These are phyloP conservation scores for Sorex fumeus DNA, from an alignment of 2,113 vertebrate species.

Conservation along the genomic window DNA sequence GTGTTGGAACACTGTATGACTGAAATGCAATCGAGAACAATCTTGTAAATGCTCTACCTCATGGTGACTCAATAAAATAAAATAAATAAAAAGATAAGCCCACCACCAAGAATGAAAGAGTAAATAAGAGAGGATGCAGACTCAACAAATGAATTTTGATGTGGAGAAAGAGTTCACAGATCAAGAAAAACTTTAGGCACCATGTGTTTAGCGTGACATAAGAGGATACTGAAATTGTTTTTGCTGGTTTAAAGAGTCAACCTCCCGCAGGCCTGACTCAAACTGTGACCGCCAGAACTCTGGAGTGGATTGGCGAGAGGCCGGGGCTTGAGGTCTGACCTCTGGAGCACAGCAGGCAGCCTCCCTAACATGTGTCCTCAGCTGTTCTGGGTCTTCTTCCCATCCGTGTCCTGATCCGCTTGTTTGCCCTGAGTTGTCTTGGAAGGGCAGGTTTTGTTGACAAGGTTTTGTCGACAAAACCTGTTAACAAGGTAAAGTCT, in stretches of 20 bases:
- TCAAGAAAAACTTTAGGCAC: slow-evolving; percentile 13
- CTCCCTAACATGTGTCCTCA: accelerated
- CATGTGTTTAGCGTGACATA: background rate
- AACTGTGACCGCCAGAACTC: background rate
- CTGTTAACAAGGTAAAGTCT: background rate
- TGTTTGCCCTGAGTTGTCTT: background rate
- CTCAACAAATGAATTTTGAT: slow-evolving; percentile 4
- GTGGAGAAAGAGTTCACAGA: background rate
- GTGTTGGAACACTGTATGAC: too few relatives aligned
- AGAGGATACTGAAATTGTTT: background rate
- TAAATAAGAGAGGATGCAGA: background rate
- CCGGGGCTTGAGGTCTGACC: background rate
- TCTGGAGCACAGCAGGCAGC: background rate
- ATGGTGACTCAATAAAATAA: too few relatives aligned
- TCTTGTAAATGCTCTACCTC: too few relatives aligned
- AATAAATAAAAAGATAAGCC: background rate
- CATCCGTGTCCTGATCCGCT: too few relatives aligned
- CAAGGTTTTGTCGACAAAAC: too few relatives aligned
- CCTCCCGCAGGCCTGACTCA: background rate
- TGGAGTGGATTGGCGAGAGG: background rate
- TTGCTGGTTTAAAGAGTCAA: background rate
- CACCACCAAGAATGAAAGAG: background rate
- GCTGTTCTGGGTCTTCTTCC: too few relatives aligned
- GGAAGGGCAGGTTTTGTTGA: background rate
- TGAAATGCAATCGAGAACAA: too few relatives aligned